A percentile compares a stretch with the other conserved stretches of the same genome.
phyloP scores from a whole-genome alignment of 2,888 invertebrate genomes.

The Piscicola geometra region DNA sequence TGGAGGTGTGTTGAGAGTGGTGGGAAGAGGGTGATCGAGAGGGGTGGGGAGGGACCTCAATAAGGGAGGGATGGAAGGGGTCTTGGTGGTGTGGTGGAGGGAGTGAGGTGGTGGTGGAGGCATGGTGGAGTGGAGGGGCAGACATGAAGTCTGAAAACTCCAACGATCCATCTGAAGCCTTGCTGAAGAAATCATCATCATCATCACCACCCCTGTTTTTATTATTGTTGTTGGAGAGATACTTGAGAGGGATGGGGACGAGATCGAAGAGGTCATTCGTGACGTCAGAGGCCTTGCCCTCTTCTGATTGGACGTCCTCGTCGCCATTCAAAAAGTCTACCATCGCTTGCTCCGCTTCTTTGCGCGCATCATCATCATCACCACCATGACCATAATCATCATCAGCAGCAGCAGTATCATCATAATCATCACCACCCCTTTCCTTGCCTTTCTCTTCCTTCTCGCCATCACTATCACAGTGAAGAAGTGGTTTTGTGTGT shows the following conservation, averaged over 20 bases:
- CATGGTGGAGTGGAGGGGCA: not conserved
- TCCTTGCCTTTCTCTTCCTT: slow-evolving; percentile 8
- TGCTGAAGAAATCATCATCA: no score
- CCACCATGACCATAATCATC: not conserved
- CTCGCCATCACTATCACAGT: no score
- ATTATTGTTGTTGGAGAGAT: not conserved
- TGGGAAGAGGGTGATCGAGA: no score
- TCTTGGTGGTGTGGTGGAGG: not conserved
- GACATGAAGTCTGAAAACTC: not conserved
- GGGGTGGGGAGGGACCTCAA: not conserved
- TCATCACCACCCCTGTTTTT: not conserved
- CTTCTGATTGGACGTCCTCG: slow-evolving; percentile 4
- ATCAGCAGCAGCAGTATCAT: no score
- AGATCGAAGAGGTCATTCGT: not conserved
- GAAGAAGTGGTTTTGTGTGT: no score
- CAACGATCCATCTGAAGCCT: no score
- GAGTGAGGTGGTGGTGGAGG: not conserved
- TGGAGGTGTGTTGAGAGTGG: no score
- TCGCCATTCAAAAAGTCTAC: not conserved
- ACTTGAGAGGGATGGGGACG: not conserved
- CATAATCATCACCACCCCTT: no score
- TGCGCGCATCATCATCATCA: not conserved
- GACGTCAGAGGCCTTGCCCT: not conserved
- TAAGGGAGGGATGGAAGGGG: no score
- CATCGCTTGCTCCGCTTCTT: not conserved